Evolutionary conservation across 2,113 vertebrate species (phyloP).

Genomic region (Malaclemys terrapin): DNA sequence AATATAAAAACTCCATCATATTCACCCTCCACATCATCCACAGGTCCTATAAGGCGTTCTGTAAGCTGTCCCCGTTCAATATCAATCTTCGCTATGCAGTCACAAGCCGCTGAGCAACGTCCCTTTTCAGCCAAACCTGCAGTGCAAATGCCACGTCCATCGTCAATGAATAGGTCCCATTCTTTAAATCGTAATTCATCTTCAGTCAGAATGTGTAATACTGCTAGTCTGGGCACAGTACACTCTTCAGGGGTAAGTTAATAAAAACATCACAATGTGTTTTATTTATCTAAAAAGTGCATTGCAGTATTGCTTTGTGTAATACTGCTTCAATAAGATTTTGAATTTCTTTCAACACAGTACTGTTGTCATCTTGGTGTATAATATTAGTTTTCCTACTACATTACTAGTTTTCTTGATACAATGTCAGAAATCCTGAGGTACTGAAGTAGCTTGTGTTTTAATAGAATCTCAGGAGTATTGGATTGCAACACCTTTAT

Average conservation of each 20-base stretch:
- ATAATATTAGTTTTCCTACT: neutral
- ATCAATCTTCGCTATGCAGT: slow-evolving; percentile 83
- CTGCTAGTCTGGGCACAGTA: slow-evolving; percentile 81
- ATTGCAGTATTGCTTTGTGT: neutral
- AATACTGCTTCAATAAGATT: neutral
- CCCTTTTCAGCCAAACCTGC: slow-evolving; percentile 81
- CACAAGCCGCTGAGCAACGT: slow-evolving; percentile 82
- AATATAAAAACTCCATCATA: slow-evolving; percentile 70
- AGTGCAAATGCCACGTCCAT: slow-evolving; percentile 76
- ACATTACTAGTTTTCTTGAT: neutral
- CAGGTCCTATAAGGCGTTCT: slow-evolving; percentile 91
- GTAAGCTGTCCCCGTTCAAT: slow-evolving; percentile 97
- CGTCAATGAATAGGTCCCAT: slow-evolving; percentile 84
- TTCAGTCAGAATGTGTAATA: slow-evolving; percentile 82
- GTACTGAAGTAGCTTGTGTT: neutral
- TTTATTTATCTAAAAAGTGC: neutral
- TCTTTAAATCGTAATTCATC: slow-evolving; percentile 89
- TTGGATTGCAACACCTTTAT: neutral
- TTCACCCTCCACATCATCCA: slow-evolving; percentile 76
- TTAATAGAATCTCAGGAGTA: neutral
- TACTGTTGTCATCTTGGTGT: neutral
- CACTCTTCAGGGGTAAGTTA: slow-evolving; percentile 88
- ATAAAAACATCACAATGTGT: neutral
- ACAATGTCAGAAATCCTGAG: neutral
- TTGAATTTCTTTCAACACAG: neutral